phyloP scores from a whole-genome alignment of 2,797 vertebrate species.

The Xerus rutilus region DNA sequence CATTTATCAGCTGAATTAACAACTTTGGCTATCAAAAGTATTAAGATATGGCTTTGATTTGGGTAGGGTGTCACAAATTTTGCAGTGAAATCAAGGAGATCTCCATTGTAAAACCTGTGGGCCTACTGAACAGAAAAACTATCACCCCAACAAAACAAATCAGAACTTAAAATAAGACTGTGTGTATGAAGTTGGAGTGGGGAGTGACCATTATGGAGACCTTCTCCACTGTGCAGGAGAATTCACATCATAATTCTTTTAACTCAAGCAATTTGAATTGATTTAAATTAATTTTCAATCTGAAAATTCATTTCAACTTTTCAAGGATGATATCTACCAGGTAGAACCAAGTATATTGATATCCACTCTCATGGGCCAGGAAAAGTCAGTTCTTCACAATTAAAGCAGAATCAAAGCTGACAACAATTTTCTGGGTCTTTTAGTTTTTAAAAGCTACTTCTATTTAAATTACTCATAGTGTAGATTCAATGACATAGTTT shows the following conservation, averaged over 20 bases:
- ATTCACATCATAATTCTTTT: background rate
- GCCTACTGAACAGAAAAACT: background rate
- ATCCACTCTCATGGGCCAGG: background rate
- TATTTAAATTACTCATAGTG: background rate
- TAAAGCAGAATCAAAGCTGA: constrained; percentile 8
- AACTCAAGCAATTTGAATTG: background rate
- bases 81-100: background rate
- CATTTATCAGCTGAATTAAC: background rate
- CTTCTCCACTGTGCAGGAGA: background rate
- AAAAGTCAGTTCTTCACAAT: background rate
- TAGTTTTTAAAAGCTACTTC: background rate
- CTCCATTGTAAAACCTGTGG: background rate
- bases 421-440: background rate
- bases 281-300: constrained; percentile 50
- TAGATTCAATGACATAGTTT: background rate
- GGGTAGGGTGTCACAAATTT: background rate
- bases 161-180: background rate
- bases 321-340: background rate
- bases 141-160: background rate
- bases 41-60: background rate
- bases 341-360: background rate
- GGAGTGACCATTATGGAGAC: background rate
- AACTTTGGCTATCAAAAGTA: background rate
- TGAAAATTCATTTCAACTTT: background rate
- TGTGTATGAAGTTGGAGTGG: background rate